phyloP scores from a whole-genome alignment of 64 coral and sea anemone species.

The Montipora capricornis region DNA sequence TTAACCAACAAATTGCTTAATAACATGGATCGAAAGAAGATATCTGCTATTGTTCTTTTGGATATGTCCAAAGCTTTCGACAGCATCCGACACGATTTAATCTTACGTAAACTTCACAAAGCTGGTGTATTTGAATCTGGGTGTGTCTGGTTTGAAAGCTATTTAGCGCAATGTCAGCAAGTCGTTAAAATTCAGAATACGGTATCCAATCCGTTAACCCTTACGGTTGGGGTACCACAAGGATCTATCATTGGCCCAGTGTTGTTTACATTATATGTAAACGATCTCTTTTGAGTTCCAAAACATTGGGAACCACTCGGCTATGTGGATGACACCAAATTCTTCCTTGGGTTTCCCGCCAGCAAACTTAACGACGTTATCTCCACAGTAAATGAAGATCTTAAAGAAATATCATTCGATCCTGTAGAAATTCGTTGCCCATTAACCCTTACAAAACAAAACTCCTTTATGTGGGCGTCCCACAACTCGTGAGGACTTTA shows the following conservation, averaged over 20 bases:
- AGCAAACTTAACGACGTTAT: no score
- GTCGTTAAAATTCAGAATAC: no score
- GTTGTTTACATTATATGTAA: not conserved
- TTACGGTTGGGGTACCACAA: slow-evolving; percentile 7
- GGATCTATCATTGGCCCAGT: not conserved
- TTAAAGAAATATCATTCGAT: no score
- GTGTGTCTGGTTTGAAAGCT: slow-evolving; percentile 39
- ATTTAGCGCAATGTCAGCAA: slow-evolving; percentile 8
- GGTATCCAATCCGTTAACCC: no score
- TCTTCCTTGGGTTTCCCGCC: not conserved
- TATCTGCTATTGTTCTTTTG: slow-evolving; percentile 4
- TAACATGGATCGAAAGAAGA: slow-evolving; percentile 39
- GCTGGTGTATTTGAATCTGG: slow-evolving; percentile 11
- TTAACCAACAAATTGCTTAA: not conserved
- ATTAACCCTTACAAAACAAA: no score
- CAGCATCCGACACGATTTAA: slow-evolving; percentile 31
- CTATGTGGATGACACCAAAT: slow-evolving; percentile 7
- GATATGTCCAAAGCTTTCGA: slow-evolving; percentile 55
- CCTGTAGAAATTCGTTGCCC: no score
- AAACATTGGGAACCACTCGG: not conserved
- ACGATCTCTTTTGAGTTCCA: no score
- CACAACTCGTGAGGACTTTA: no score
- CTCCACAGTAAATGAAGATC: no score
- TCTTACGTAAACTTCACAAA: slow-evolving; percentile 22
- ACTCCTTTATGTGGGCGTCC: no score